Evolutionary conservation across 2,797 vertebrate species (phyloP).

Genomic region (Sylvilagus floridanus): DNA sequence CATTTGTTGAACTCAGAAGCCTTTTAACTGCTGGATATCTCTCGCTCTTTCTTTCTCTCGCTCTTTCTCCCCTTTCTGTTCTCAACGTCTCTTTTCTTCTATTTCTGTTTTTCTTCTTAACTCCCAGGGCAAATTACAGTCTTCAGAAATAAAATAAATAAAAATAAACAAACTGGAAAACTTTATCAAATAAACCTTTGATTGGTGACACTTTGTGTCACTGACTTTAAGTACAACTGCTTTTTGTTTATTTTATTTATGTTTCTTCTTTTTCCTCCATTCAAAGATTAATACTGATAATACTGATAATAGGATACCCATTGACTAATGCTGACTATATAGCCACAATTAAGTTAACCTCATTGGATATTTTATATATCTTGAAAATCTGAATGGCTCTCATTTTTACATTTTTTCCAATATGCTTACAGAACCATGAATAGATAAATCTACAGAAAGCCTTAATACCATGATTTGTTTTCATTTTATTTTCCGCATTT

Average conservation of each 20-base stretch:
- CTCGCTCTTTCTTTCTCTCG: neutral
- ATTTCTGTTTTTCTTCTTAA: conserved; percentile 32
- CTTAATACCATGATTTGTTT: neutral
- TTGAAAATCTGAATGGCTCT: neutral
- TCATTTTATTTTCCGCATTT: conserved; percentile 30
- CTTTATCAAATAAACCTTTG: conserved; percentile 45
- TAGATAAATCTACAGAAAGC: neutral
- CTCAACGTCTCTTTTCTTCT: neutral
- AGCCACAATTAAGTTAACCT: neutral
- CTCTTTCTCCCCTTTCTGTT: neutral
- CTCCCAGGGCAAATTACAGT: conserved; percentile 38
- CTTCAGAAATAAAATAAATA: conserved; percentile 48
- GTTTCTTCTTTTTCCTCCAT: neutral
- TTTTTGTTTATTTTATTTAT: neutral
- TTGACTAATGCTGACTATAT: neutral
- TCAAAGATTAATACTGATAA: conserved; percentile 40
- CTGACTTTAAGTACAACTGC: conserved; percentile 5
- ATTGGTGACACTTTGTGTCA: conserved; percentile 50
- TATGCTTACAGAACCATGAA: neutral
- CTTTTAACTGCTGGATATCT: conserved; percentile 70
- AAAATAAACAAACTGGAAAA: neutral
- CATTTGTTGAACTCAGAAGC: conserved; percentile 75
- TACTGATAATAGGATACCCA: neutral
- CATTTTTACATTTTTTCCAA: neutral
- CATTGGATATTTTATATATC: neutral